These are phyloP conservation scores for Pheosia tremula DNA, from an alignment of 2,888 invertebrate genomes.

Conservation along the genomic window DNA sequence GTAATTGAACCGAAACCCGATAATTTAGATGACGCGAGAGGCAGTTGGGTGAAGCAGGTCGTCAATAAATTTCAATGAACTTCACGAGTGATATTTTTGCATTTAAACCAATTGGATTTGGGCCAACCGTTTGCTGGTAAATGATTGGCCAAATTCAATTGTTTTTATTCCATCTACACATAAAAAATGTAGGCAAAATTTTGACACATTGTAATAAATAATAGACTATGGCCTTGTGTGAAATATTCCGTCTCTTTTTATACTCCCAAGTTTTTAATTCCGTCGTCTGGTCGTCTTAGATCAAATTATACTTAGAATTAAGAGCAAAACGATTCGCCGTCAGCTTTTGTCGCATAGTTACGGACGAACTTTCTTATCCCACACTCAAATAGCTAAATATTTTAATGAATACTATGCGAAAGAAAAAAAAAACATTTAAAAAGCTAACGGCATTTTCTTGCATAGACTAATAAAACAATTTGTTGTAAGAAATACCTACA, in stretches of 20 bases:
- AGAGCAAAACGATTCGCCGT: background rate
- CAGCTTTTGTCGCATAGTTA: background rate
- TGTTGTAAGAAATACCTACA: background rate
- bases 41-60: constrained; percentile 90
- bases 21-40: constrained; percentile 71
- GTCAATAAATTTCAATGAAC: constrained; percentile 88
- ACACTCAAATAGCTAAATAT: background rate
- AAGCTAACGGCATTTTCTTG: background rate
- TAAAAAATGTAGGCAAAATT: no score
- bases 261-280: constrained; percentile 59
- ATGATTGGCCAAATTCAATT: constrained; percentile 15
- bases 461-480: background rate
- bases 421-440: background rate
- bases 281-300: constrained; percentile 31
- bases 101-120: constrained; percentile 52
- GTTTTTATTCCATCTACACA: no score
- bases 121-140: constrained; percentile 6
- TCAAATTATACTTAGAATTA: constrained; percentile 27
- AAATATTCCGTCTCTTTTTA: constrained; percentile 64
- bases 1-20: constrained; percentile 46
- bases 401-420: background rate
- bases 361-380: constrained; percentile 3
- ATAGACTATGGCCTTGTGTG: no score
- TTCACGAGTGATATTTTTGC: constrained; percentile 59
- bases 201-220: no score